These are phyloP conservation scores for Zeugodacus cucurbitae DNA, from an alignment of 1,140 invertebrate genomes.

Conservation along the genomic window DNA sequence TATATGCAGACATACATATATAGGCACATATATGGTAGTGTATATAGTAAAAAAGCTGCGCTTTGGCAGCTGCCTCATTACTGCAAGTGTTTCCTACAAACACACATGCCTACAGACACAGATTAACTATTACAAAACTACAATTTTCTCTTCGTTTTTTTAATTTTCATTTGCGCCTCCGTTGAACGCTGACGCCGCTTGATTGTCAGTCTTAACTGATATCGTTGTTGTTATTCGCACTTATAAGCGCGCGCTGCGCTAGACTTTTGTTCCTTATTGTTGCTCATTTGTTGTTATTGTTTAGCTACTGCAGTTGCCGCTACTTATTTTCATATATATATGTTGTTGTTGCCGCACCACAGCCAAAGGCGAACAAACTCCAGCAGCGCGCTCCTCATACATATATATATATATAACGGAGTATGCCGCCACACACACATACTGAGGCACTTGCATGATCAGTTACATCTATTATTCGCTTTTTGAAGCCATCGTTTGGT, in stretches of 20 bases:
- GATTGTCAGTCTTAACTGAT: not conserved
- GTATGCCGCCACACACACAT: not conserved
- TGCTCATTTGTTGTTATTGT: not conserved
- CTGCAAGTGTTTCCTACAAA: not conserved
- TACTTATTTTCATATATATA: not conserved
- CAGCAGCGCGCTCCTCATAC: not conserved
- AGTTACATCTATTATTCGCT: not conserved
- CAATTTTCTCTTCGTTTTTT: not conserved
- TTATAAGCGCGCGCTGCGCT: not conserved
- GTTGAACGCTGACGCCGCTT: not conserved
- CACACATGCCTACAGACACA: not conserved
- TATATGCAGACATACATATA: not conserved
- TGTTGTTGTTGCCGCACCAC: not conserved
- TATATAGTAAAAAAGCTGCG: not conserved
- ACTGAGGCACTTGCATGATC: not conserved
- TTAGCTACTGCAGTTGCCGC: not conserved
- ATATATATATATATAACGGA: not conserved
- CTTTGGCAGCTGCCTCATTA: slow-evolving; percentile 26
- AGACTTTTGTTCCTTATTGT: slow-evolving; percentile 21
- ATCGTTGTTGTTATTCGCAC: slow-evolving; percentile 26
- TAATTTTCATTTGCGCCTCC: not conserved
- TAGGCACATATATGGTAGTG: not conserved
- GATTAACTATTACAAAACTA: not conserved
- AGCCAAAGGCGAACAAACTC: slow-evolving; percentile 31
- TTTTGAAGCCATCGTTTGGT: not conserved